Evolutionary conservation across 2,797 vertebrate species (phyloP), one percentile per base, ranked within the genome.

Genomic region (Loriculus beryllinus): DNA sequence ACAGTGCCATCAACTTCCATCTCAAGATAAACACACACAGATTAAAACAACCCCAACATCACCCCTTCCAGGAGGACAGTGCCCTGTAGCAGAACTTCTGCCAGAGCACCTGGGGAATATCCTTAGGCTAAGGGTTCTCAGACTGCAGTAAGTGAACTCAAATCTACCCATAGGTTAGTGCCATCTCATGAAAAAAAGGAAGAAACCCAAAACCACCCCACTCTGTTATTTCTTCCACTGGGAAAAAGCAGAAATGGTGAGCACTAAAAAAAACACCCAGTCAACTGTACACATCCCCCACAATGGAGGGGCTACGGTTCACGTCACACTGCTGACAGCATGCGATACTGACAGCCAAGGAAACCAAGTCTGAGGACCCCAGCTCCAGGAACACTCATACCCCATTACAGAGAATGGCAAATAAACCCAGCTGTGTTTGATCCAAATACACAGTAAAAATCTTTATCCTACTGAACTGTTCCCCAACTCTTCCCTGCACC

Each of bases 281-380:
- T 60, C 7, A 82, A 77, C 31, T 25, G 23, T 29, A 56, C 13
- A 1, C 0, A 10, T 81, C 21, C 48, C 59, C 22, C 47, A 59
- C 17, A 20, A 64, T 23, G 19, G 33, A 72, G 21, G 12, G 11
- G 28, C 60, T 85, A 40, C 33, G 64, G 18, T 28, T 71, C 2
- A 1, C 18, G 19, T 17, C 62, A 17, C 17, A 8, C 22, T 54
- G 48, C 42, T 57, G 51, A 81, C 19, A 49, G 31, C 0, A 0
- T 12, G 29, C 1, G 0, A 67, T 7, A 12, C 14, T 1, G 3
- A 23, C 6, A 67, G 43, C 37, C 3, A 3, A 15, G 6, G 49
- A 71, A 90, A 72, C 0, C 0, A 69, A 45, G 31, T 28, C 15
- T 33, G 40, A 83, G 29, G 31, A 78, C 16, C 45, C 21, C 72